A percentile compares a stretch with the other conserved stretches of the same genome.
phyloP scores from a whole-genome alignment of 2,113 vertebrate genomes.

The Callionymus lyra region DNA sequence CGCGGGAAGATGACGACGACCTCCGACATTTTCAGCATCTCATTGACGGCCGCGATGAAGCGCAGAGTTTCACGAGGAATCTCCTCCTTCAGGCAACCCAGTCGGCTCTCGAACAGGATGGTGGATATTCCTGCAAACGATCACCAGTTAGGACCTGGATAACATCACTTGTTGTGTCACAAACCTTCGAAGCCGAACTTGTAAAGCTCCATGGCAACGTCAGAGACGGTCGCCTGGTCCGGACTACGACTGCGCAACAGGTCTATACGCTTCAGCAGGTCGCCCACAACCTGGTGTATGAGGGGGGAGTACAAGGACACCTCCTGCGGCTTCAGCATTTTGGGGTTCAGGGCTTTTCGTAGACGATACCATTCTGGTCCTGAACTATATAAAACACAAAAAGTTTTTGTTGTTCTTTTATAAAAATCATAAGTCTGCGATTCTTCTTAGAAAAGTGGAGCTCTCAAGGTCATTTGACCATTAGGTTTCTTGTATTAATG shows the following conservation, averaged over 20 bases:
- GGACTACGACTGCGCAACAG: conserved; percentile 43
- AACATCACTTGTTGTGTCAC: not conserved
- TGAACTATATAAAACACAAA: conserved; percentile 23
- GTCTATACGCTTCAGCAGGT: conserved; percentile 60
- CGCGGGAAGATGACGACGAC: conserved; percentile 47
- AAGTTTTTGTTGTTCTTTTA: too few relatives aligned
- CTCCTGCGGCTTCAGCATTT: conserved; percentile 61
- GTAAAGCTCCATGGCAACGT: conserved; percentile 62
- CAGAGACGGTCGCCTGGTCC: conserved; percentile 41
- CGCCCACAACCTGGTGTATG: conserved; percentile 61
- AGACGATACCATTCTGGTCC: conserved; percentile 62
- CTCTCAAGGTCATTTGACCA: too few relatives aligned
- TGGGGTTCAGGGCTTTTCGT: conserved; percentile 63
- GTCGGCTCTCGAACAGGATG: conserved; percentile 66
- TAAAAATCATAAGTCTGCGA: too few relatives aligned
- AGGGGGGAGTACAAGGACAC: conserved; percentile 37
- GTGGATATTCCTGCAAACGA: conserved; percentile 55
- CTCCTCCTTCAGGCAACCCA: conserved; percentile 67
- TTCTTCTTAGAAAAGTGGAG: too few relatives aligned
- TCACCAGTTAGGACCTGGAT: too few relatives aligned
- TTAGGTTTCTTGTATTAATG: too few relatives aligned
- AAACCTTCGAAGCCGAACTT: conserved; percentile 74
- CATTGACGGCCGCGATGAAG: conserved; percentile 54
- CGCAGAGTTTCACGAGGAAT: conserved; percentile 57
- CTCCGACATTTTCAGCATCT: conserved; percentile 58